phyloP scores from a whole-genome alignment of 2,797 vertebrate genomes.

The Melanotaenia parkinsoni region DNA sequence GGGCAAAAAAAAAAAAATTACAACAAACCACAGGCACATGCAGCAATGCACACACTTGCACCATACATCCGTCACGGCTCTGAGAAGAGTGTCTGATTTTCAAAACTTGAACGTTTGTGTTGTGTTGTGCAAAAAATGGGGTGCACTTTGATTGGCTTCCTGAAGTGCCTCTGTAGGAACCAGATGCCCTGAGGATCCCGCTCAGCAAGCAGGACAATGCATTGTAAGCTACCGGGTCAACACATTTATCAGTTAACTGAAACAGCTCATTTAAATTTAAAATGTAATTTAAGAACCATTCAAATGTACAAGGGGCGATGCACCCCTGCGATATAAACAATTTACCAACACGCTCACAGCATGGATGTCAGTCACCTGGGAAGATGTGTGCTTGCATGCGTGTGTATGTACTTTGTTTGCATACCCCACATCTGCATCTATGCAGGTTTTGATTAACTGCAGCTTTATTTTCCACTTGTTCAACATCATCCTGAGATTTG shows the following conservation, averaged over 20 bases:
- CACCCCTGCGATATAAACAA: conserved; percentile 75
- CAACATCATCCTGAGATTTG: conserved; percentile 37
- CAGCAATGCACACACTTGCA: conserved; percentile 10
- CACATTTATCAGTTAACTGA: conserved; percentile 76
- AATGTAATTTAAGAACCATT: conserved; percentile 84
- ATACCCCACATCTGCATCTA: conserved; percentile 13
- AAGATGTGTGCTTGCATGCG: conserved; percentile 24
- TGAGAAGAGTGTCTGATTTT: conserved; percentile 32
- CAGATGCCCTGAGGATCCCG: conserved; percentile 37
- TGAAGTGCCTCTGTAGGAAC: conserved; percentile 28
- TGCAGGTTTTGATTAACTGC: conserved; percentile 53
- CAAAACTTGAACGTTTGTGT: conserved; percentile 3
- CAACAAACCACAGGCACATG: conserved; percentile 7
- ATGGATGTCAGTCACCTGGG: conserved; percentile 60
- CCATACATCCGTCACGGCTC: background rate
- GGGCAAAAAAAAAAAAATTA: conserved; percentile 34
- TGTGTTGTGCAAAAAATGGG: conserved; percentile 18
- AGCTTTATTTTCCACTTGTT: conserved; percentile 24
- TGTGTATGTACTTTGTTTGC: conserved; percentile 18
- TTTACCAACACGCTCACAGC: conserved; percentile 70
- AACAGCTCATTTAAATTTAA: conserved; percentile 84
- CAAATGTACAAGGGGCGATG: conserved; percentile 76
- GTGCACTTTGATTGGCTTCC: conserved; percentile 53
- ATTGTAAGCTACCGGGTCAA: conserved; percentile 51
- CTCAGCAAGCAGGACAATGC: conserved; percentile 54